A percentile compares a stretch with the other conserved stretches of the same genome.
Conservation (phyloP, 2,797 vertebrate species). For the Falco naumanni region DNA sequence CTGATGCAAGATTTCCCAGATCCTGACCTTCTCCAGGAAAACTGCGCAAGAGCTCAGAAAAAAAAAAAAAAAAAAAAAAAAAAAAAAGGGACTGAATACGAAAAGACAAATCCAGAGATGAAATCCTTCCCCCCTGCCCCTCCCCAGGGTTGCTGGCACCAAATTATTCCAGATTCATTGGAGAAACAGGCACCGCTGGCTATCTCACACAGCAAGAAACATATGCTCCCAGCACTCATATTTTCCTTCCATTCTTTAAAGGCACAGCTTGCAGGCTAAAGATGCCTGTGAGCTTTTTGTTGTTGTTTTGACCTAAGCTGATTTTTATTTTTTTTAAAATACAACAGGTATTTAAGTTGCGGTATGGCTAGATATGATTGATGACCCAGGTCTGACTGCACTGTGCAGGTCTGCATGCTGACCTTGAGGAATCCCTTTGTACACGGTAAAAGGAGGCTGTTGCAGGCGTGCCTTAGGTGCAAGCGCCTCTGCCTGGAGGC, state of each 20-base stretch:
- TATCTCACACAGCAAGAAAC: constrained; percentile 35
- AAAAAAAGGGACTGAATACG: background rate
- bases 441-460: background rate
- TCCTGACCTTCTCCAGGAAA: constrained; percentile 8
- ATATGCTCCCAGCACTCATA: constrained; percentile 18
- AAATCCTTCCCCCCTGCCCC: background rate
- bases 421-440: constrained; percentile 12
- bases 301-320: background rate
- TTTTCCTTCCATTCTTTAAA: constrained; percentile 38
- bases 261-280: background rate
- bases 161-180: constrained; percentile 32
- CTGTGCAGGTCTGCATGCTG: background rate
- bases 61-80: background rate
- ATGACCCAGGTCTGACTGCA: rapidly evolving
- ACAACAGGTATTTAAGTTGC: background rate
- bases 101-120: constrained; percentile 40
- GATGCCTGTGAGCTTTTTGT: background rate
- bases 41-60: background rate
- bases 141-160: background rate
- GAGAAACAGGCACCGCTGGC: constrained; percentile 49
- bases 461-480: background rate
- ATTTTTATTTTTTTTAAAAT: background rate
- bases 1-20: constrained; percentile 35
- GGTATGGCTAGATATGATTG: background rate
- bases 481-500: background rate